Base-by-base conservation (phyloP, 2,797 vertebrate genomes). In the Coreius guichenoti region DNA sequence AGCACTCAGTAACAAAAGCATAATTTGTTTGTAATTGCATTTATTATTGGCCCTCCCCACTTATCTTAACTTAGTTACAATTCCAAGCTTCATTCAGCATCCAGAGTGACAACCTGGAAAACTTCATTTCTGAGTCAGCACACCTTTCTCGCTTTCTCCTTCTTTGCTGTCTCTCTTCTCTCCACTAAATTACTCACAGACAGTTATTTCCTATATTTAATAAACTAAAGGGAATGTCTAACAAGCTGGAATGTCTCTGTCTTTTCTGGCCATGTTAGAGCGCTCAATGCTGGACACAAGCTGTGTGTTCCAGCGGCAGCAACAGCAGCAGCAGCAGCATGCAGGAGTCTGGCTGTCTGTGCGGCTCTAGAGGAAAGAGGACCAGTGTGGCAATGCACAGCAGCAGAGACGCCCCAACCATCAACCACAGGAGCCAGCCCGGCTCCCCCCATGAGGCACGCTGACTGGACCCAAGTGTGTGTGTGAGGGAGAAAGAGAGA, bases 351-450 rank as follows among this genome's bases (percentile, higher is more conserved):
- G 85, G 51, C 80, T 90, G 91, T 91, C 87, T 91, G 82, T 58
- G 68, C n/a, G n/a, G 75, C 86, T 86, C 70, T 47, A 82, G 81
- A 69, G 87, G 76, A 83, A 80, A 78, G 82, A 87, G 87, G 86
- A 81, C 63, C 74, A 87, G 86, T 89, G 87, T 89, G 90, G 90
- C 90, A 86, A 86, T 85, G 81, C 86, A 85, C 89, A 74, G 90
- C 67, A 83, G 84, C 89, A 82, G 84, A 90, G 90, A 91, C 88
- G 86, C 88, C 88, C 85, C 86, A 85, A 65, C 86, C 85, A 82
- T 79, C 80, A 81, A 90, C 87, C 86, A 83, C 88, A 90, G 90
- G 88, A 90, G 89, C 85, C 87, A 86, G 88, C 56, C 54, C 73
- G 89, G 86, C 89, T 89, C 85, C 83, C 82, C 80, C 86, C 85